Percentiles rank a stretch among this genome's conserved stretches.
phyloP scores from a whole-genome alignment of 2,888 invertebrate species.

The Liopterus haemorrhoidalis region DNA sequence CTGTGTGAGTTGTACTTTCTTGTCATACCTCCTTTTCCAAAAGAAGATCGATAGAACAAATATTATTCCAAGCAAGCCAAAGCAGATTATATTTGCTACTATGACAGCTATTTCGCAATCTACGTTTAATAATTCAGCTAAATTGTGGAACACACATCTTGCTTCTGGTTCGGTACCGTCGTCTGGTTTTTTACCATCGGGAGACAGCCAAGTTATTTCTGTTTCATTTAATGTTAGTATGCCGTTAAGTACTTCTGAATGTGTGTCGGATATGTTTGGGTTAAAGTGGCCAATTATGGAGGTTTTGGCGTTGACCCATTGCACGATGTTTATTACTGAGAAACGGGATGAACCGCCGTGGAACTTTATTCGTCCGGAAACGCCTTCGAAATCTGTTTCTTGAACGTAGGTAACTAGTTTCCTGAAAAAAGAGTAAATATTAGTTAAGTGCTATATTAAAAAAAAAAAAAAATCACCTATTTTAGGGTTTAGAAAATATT shows the following conservation, averaged over 20 bases:
- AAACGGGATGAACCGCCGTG: constrained; percentile 62
- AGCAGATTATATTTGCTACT: constrained; percentile 57
- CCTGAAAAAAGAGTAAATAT: constrained; percentile 44
- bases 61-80: constrained; percentile 51
- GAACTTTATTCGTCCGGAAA: constrained; percentile 68
- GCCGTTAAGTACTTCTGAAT: constrained; percentile 50
- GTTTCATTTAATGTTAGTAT: constrained; percentile 50
- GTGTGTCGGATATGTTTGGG: constrained; percentile 49
- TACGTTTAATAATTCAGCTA: constrained; percentile 62
- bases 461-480: background rate
- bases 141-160: constrained; percentile 60
- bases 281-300: constrained; percentile 53
- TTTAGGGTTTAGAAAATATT: background rate
- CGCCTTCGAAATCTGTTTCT: constrained; percentile 64
- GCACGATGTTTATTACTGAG: constrained; percentile 55
- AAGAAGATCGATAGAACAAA: constrained; percentile 56
- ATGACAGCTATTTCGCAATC: constrained; percentile 70
- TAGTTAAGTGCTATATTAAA: background rate
- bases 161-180: constrained; percentile 59
- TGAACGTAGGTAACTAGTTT: constrained; percentile 57
- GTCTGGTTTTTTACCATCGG: constrained; percentile 55
- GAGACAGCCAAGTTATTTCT: constrained; percentile 59
- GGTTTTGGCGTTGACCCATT: constrained; percentile 51
- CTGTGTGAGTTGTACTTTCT: constrained; percentile 58
- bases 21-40: constrained; percentile 63